Percentiles rank a stretch among this genome's conserved stretches.
Evolutionary conservation across 2,113 vertebrate species (phyloP).

Genomic region (Clinocottus analis): DNA sequence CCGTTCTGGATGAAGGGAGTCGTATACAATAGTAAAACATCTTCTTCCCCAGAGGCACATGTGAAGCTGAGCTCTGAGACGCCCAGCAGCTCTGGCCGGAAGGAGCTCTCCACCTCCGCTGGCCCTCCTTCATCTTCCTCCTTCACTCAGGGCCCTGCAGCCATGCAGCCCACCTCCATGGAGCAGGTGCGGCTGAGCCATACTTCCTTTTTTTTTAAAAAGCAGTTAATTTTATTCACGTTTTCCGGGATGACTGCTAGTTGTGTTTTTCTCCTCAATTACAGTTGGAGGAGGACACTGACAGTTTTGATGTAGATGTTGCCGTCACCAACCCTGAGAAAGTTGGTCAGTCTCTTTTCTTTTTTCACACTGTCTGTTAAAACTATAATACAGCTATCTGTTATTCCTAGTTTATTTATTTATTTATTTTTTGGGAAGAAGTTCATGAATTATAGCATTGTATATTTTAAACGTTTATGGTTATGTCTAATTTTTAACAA

Average conservation of each 20-base stretch:
- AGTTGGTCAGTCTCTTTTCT: constrained; percentile 87
- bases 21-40: not conserved
- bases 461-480: not conserved
- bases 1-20: not conserved
- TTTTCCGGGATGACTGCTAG: not conserved
- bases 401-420: constrained; percentile 3
- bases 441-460: no score
- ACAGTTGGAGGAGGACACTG: constrained; percentile 88
- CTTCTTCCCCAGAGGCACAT: constrained; percentile 83
- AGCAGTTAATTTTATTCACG: constrained; percentile 7
- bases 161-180: constrained; percentile 80
- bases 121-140: constrained; percentile 71
- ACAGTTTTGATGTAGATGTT: constrained; percentile 93
- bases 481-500: not conserved
- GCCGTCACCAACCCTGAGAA: constrained; percentile 96
- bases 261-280: constrained; percentile 8
- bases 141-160: constrained; percentile 76
- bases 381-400: not conserved
- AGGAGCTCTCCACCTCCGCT: constrained; percentile 74
- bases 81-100: constrained; percentile 80
- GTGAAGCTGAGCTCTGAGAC: constrained; percentile 89
- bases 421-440: not conserved
- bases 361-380: not conserved
- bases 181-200: constrained; percentile 86
- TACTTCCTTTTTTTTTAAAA: not conserved